Conservation (phyloP, 2,797 vertebrate genomes). For the Echeneis naucrates region DNA sequence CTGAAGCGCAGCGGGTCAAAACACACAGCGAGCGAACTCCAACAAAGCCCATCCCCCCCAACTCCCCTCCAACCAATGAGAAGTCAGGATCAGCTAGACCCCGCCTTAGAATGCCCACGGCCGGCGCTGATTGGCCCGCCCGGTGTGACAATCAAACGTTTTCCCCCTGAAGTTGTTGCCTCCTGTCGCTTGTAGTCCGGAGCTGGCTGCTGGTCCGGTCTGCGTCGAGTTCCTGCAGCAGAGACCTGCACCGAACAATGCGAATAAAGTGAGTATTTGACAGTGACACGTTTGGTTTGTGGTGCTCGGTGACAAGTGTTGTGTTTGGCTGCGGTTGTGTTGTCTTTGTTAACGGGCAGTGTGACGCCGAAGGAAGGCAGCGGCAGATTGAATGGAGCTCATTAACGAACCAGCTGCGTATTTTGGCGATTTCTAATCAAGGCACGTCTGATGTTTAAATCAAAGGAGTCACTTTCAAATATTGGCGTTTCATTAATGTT, state of each 20-base stretch:
- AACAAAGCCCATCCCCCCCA: conserved; percentile 43
- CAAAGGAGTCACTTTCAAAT: too few species aligned
- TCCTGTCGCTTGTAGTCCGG: conserved; percentile 42
- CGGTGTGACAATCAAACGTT: conserved; percentile 64
- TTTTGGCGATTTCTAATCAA: neutral
- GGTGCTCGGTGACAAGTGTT: neutral
- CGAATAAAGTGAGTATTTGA: conserved; percentile 81
- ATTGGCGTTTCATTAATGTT: neutral
- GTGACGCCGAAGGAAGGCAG: conserved; percentile 28
- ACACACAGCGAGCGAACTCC: conserved; percentile 29
- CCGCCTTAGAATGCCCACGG: neutral
- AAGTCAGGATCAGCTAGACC: neutral
- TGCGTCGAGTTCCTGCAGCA: conserved; percentile 51
- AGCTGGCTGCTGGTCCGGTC: conserved; percentile 58
- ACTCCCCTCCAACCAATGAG: conserved; percentile 40
- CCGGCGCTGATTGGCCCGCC: conserved; percentile 55
- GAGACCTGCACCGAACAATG: conserved; percentile 74
- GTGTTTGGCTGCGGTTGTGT: conserved; percentile 5
- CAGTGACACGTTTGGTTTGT: conserved; percentile 56
- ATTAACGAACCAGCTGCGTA: conserved; percentile 33
- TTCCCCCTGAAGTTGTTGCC: conserved; percentile 48
- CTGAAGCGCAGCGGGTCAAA: fast-evolving
- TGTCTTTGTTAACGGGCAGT: conserved; percentile 64
- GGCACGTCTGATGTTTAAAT: neutral
- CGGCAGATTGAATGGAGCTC: conserved; percentile 74